Base-by-base conservation (phyloP, 2,888 invertebrate genomes). In the Ormyrus nitidulus region DNA sequence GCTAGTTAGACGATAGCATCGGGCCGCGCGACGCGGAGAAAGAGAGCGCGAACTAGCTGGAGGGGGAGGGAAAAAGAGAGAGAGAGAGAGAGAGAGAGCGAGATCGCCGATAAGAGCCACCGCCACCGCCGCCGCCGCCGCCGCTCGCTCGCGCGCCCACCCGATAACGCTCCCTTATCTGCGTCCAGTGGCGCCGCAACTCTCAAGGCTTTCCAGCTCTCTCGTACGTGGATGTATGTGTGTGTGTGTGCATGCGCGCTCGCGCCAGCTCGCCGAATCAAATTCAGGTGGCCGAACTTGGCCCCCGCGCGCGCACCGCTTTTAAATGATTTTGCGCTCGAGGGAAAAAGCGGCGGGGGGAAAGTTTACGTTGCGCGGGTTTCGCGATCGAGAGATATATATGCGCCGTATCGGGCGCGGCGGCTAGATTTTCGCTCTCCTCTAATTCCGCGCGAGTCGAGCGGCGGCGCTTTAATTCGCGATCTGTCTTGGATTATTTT, bases 1-100 rank as follows among this genome's bases (percentile, higher is more conserved):
- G 92, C 92, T 92, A 92, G 92, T 92, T 92, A 92, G 91, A 88
- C 89, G 92, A 92, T 92, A 92, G 90, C 89, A 92, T 92, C 92
- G 91, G 59, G 34, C 90, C 88, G 91, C 91, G 91, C 90, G 13
- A 83, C 83, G 84, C 83, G 83, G 84, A 75, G 85, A 82, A 82
- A 76, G 83, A 84, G 84, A 81, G 84, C 62, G 81, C 77, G 80
- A 62, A 77, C 72, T 82, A 77, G 83, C 74, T 84, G 73, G 79
- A 71, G 51, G 65, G 77, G 81, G 80, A 84, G 84, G 80, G 78
- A 74, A 81, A 77, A 80, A 76, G 81, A 34, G 84, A 86, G 82
- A 89, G 89, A 88, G 89, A 87, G 90, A 87, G 86, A 86, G 86
- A 89, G 89, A 89, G 89, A 88, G 89, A 87, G 90, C 91, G 91